Conservation (phyloP, 2,113 vertebrate species). For the Axis porcinus region DNA sequence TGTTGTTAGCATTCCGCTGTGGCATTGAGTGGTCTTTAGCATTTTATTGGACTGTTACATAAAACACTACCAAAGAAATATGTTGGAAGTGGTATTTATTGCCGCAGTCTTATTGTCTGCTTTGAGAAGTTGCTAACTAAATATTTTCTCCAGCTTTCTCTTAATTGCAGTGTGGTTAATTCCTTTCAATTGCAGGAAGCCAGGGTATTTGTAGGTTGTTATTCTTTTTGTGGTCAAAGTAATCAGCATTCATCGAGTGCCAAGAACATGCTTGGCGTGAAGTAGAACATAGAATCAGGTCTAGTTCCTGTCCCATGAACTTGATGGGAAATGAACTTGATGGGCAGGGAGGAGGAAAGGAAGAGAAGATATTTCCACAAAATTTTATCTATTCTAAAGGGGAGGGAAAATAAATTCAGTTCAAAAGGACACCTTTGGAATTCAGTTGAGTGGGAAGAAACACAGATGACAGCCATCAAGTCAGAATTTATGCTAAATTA, state of each 20-base stretch:
- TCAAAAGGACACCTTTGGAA: constrained; percentile 27
- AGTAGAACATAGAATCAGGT: not conserved
- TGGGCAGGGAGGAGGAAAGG: not conserved
- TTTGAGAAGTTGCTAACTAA: constrained; percentile 35
- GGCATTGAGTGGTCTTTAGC: not conserved
- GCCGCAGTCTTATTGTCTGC: constrained; percentile 36
- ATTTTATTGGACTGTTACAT: constrained; percentile 7
- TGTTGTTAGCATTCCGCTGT: not conserved
- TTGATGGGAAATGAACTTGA: not conserved
- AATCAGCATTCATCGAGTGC: not conserved
- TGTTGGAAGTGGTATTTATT: constrained; percentile 29
- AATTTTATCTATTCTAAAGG: not conserved
- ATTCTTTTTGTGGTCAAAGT: constrained; percentile 43
- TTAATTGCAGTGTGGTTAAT: constrained; percentile 40
- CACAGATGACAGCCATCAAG: not conserved
- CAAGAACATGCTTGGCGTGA: not conserved
- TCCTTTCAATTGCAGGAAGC: constrained; percentile 40
- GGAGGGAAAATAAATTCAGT: constrained; percentile 12
- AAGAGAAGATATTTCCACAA: not conserved
- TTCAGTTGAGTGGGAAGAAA: not conserved
- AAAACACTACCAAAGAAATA: not conserved
- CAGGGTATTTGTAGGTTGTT: constrained; percentile 44
- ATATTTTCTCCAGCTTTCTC: constrained; percentile 39
- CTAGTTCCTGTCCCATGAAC: not conserved
- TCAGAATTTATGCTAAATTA: not conserved